Percentiles rank a stretch among this genome's conserved stretches.
phyloP scores from a whole-genome alignment of 1,140 invertebrate genomes.

The Ostrea edulis region DNA sequence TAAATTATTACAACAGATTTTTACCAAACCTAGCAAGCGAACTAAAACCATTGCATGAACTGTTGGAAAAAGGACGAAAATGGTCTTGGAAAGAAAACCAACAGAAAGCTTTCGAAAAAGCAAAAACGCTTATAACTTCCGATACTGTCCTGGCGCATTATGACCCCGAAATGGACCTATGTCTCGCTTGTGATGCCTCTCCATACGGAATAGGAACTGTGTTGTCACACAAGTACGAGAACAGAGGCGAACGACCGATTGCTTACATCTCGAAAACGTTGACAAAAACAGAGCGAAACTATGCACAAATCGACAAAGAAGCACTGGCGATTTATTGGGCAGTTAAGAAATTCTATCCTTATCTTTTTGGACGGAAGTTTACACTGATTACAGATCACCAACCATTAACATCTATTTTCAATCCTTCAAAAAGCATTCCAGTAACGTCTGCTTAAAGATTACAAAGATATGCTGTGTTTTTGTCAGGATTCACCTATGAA shows the following conservation, averaged over 20 bases:
- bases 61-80: slow-evolving; percentile 51
- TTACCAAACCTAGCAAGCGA: slow-evolving; percentile 54
- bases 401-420: too few species aligned
- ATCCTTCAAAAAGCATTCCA: too few species aligned
- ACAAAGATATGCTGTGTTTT: too few species aligned
- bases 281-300: slow-evolving; percentile 79
- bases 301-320: slow-evolving; percentile 82
- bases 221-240: slow-evolving; percentile 76
- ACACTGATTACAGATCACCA: too few species aligned
- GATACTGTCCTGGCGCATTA: slow-evolving; percentile 74
- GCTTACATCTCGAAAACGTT: slow-evolving; percentile 79
- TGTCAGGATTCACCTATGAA: too few species aligned
- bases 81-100: slow-evolving; percentile 63
- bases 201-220: slow-evolving; percentile 80
- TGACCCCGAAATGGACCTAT: slow-evolving; percentile 74
- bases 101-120: slow-evolving; percentile 55
- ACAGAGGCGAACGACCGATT: slow-evolving; percentile 77
- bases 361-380: too few species aligned
- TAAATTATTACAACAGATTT: slow-evolving; percentile 69
- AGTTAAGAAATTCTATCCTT: too few species aligned
- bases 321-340: slow-evolving; percentile 80
- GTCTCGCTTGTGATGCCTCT: slow-evolving; percentile 80
- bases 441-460: too few species aligned
- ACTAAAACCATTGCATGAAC: slow-evolving; percentile 55
- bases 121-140: slow-evolving; percentile 65